These are phyloP conservation scores for Orthosia gothica DNA, from an alignment of 2,888 invertebrate genomes.

Conservation along the genomic window DNA sequence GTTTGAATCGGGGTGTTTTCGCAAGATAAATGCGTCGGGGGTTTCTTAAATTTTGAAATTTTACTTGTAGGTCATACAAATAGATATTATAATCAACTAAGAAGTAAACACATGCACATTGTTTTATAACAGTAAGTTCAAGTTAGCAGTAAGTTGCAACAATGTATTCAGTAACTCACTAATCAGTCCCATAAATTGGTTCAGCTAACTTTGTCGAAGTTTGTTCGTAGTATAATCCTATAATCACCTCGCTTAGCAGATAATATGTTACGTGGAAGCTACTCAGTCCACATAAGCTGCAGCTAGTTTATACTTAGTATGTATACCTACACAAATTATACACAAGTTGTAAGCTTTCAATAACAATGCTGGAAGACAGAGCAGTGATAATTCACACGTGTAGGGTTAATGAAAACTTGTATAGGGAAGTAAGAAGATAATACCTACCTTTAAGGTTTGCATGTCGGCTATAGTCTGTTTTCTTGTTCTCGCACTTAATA, in stretches of 20 bases:
- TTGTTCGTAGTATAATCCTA: slow-evolving; percentile 48
- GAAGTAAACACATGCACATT: background rate
- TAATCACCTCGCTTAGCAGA: slow-evolving; percentile 43
- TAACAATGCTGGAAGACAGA: background rate
- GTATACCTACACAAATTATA: background rate
- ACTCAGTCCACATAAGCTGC: slow-evolving; percentile 12
- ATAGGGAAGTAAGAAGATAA: background rate
- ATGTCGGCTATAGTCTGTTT: too few relatives aligned
- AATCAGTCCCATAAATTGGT: slow-evolving; percentile 30
- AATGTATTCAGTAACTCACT: slow-evolving; percentile 22
- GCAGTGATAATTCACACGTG: too few relatives aligned
- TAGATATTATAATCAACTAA: background rate
- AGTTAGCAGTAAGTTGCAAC: slow-evolving; percentile 28
- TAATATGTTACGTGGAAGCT: slow-evolving; percentile 31
- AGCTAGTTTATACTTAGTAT: background rate
- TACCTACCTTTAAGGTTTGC: background rate
- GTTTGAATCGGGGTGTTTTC: too few relatives aligned
- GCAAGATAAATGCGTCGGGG: too few relatives aligned
- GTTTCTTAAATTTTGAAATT: too few relatives aligned
- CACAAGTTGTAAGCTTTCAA: background rate
- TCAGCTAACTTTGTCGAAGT: slow-evolving; percentile 43
- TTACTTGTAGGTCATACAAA: too few relatives aligned
- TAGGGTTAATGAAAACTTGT: too few relatives aligned
- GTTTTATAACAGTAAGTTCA: slow-evolving; percentile 1
- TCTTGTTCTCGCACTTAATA: background rate